A percentile compares a stretch with the other conserved stretches of the same genome.
Evolutionary conservation across 2,113 vertebrate genomes (phyloP).

Genomic region (Aythya baeri): DNA sequence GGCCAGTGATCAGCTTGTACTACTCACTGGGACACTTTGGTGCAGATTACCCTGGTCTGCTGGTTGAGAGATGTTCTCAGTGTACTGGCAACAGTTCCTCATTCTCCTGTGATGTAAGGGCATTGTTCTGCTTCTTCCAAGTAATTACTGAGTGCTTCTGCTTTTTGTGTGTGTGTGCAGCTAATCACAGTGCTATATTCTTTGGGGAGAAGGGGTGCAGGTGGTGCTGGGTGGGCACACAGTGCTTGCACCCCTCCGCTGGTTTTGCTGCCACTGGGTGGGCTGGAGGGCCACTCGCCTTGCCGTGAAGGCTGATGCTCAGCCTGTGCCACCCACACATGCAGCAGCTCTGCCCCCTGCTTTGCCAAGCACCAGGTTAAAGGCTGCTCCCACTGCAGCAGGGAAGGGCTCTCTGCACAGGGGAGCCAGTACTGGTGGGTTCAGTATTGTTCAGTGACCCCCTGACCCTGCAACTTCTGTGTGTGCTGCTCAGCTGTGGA

Average conservation of each 20-base stretch:
- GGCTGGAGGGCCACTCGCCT: not conserved
- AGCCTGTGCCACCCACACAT: too few species aligned
- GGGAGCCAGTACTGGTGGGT: not conserved
- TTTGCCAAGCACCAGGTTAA: too few species aligned
- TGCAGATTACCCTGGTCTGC: not conserved
- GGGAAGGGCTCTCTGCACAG: not conserved
- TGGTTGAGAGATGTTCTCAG: too few species aligned
- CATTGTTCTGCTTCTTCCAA: not conserved
- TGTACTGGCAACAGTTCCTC: not conserved
- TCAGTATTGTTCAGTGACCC: not conserved
- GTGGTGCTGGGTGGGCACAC: not conserved
- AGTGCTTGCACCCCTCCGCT: accelerated
- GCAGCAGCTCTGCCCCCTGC: not conserved
- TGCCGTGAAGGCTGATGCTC: not conserved
- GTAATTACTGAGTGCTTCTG: not conserved
- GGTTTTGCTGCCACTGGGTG: not conserved
- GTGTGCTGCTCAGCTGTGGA: accelerated
- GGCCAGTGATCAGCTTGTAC: not conserved
- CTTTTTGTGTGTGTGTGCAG: too few species aligned
- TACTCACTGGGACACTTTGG: not conserved
- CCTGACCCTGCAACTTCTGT: not conserved
- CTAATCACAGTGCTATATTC: not conserved
- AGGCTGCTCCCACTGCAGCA: not conserved
- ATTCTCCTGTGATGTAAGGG: not conserved
- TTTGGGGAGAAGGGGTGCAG: not conserved